These are phyloP conservation scores for Phortica okadai DNA, from an alignment of 2,888 invertebrate genomes.

Conservation along the genomic window DNA sequence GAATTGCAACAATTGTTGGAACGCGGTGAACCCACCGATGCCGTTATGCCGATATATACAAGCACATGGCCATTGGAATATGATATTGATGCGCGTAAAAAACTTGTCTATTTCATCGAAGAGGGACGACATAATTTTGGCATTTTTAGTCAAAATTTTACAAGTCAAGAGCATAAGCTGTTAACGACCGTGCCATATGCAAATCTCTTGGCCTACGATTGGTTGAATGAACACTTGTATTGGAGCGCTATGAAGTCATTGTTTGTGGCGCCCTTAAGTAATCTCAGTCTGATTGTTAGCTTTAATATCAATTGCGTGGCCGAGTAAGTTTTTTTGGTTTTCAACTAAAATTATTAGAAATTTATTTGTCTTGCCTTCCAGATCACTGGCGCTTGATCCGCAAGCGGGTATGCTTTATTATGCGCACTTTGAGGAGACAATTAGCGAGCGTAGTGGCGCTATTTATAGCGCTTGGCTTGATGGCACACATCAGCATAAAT, in stretches of 20 bases:
- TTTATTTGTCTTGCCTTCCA: constrained; percentile 44
- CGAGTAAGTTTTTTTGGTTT: constrained; percentile 76
- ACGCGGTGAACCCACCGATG: constrained; percentile 75
- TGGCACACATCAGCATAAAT: constrained; percentile 80
- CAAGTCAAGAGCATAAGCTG: constrained; percentile 79
- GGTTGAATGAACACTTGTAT: constrained; percentile 88
- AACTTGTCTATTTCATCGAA: constrained; percentile 82
- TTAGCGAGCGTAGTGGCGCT: constrained; percentile 76
- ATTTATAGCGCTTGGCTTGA: constrained; percentile 87
- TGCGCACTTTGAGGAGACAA: constrained; percentile 81
- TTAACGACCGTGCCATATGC: constrained; percentile 80
- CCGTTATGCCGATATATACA: constrained; percentile 84
- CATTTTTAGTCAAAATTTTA: constrained; percentile 80
- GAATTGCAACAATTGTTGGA: constrained; percentile 64
- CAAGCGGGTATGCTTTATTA: constrained; percentile 85
- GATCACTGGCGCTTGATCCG: constrained; percentile 84
- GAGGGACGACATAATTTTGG: constrained; percentile 41
- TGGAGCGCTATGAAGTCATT: constrained; percentile 86
- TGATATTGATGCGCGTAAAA: constrained; percentile 81
- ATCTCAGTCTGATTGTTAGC: constrained; percentile 78
- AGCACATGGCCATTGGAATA: constrained; percentile 82
- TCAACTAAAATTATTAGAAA: background rate
- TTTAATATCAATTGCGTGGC: constrained; percentile 79
- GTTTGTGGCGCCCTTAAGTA: constrained; percentile 82
- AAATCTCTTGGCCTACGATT: constrained; percentile 88